Percentiles rank a stretch among this genome's conserved stretches.
phyloP scores from a whole-genome alignment of 1,140 invertebrate genomes.

The Bactericera cockerelli region DNA sequence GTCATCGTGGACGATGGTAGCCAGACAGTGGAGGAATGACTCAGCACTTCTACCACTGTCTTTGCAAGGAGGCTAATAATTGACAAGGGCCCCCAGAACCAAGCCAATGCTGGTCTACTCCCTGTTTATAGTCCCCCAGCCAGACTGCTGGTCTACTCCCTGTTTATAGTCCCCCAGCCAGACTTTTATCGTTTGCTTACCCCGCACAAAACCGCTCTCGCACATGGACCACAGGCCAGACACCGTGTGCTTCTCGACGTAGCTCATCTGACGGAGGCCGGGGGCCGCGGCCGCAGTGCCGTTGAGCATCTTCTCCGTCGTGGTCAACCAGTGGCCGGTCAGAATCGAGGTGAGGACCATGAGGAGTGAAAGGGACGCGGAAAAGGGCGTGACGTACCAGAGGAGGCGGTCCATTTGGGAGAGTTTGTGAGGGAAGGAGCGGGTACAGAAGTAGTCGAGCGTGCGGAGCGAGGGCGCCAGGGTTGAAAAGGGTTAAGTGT shows the following conservation, averaged over 20 bases:
- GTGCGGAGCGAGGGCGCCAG: neutral
- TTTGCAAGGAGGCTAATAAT: too few relatives aligned
- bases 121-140: too few relatives aligned
- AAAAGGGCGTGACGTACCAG: neutral
- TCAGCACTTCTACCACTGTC: too few relatives aligned
- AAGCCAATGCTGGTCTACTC: too few relatives aligned
- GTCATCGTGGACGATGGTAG: too few relatives aligned
- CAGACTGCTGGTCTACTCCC: too few relatives aligned
- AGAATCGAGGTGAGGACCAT: neutral
- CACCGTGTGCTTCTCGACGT: conserved; percentile 46
- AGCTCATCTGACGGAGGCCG: conserved; percentile 28
- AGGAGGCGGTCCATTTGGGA: neutral
- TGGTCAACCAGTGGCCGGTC: neutral
- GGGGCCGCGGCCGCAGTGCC: neutral
- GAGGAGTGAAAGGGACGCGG: neutral
- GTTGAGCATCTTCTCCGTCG: neutral
- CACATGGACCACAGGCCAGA: conserved; percentile 54
- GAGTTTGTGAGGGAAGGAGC: neutral
- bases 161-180: too few relatives aligned
- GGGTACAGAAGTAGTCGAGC: neutral
- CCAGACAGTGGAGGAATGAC: too few relatives aligned
- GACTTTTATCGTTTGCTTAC: too few relatives aligned
- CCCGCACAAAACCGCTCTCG: conserved; percentile 10
- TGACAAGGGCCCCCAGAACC: too few relatives aligned
- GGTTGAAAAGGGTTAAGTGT: too few relatives aligned